These are phyloP conservation scores for Neogobius melanostomus DNA, from an alignment of 2,113 vertebrate genomes.

Conservation along the genomic window DNA sequence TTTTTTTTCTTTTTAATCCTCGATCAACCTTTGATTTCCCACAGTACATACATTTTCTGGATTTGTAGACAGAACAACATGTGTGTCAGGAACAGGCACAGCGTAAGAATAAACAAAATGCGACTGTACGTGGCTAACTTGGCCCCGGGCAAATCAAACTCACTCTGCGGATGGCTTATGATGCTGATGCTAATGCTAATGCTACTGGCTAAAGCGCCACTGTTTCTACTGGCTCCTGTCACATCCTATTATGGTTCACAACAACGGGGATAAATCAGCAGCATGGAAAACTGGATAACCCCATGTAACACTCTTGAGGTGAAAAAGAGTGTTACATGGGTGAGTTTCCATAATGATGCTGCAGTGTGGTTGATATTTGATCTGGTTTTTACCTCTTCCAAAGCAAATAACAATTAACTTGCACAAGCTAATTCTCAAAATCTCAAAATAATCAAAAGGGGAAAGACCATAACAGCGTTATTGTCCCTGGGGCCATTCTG, in stretches of 20 bases:
- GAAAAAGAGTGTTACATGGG: slow-evolving; percentile 2
- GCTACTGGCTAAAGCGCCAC: slow-evolving; percentile 22
- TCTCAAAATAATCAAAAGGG: too few relatives aligned
- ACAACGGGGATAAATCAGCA: slow-evolving; percentile 2
- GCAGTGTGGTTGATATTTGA: too few relatives aligned
- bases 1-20: too few relatives aligned
- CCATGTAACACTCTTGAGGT: too few relatives aligned
- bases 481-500: too few relatives aligned
- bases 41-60: slow-evolving; percentile 2
- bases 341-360: not conserved
- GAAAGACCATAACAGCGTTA: too few relatives aligned
- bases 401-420: too few relatives aligned
- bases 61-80: slow-evolving; percentile 15
- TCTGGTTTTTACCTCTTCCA: too few relatives aligned
- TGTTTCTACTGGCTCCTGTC: slow-evolving; percentile 24
- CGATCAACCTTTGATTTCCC: too few relatives aligned
- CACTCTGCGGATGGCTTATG: slow-evolving; percentile 46
- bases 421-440: too few relatives aligned
- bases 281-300: not conserved
- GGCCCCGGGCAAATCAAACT: slow-evolving; percentile 46
- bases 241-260: slow-evolving; percentile 25
- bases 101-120: slow-evolving; percentile 30
- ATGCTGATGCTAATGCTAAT: slow-evolving; percentile 41
- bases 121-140: slow-evolving; percentile 23
- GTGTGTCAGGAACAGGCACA: slow-evolving; percentile 18